phyloP scores from a whole-genome alignment of 2,113 vertebrate genomes.

The Chunga burmeisteri region DNA sequence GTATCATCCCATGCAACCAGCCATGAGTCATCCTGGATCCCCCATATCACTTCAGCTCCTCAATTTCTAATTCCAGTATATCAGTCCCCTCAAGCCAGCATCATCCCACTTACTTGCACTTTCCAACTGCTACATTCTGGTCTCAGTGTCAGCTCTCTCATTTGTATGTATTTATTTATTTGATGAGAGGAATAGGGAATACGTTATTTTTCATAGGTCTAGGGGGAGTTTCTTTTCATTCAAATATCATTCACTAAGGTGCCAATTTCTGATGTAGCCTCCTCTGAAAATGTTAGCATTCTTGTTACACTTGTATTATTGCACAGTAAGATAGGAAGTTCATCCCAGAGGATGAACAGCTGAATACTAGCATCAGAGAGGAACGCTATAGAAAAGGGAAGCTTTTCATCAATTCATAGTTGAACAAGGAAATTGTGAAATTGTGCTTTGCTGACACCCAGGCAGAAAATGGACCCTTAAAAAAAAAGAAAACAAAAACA shows the following conservation, averaged over 20 bases:
- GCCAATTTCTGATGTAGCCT: not conserved
- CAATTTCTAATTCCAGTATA: not conserved
- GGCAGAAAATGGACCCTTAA: not conserved
- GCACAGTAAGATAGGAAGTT: not conserved
- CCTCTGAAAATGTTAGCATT: not conserved
- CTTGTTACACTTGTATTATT: not conserved
- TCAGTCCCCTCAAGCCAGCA: not conserved
- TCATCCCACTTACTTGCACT: not conserved
- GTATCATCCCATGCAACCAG: not conserved
- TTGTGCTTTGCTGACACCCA: not conserved
- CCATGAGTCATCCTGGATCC: not conserved
- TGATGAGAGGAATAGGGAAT: not conserved
- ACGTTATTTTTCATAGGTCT: not conserved
- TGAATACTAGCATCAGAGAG: not conserved
- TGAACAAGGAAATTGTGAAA: not conserved
- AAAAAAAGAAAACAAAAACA: not conserved
- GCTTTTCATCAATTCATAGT: not conserved
- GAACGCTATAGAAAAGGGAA: not conserved
- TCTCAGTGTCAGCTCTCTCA: not conserved
- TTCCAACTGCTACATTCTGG: not conserved
- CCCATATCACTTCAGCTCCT: not conserved
- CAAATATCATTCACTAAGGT: not conserved
- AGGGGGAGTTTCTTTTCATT: not conserved
- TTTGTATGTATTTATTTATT: not conserved
- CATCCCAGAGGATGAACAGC: not conserved